Evolutionary conservation across 2,797 vertebrate species (phyloP), one percentile per base, ranked within the genome.

Genomic region (Mus minutoides): DNA sequence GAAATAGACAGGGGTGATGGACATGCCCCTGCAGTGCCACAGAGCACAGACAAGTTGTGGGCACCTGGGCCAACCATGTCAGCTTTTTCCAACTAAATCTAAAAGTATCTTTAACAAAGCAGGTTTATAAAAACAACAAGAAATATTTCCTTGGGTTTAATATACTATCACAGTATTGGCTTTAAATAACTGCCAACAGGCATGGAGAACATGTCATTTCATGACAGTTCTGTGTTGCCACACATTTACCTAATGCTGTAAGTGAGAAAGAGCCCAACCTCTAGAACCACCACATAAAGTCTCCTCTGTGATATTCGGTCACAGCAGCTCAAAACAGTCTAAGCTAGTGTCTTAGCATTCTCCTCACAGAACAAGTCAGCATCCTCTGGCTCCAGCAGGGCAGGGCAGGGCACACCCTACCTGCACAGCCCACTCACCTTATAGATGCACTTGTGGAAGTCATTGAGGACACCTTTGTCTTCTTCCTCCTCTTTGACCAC

Each of bases 371-470:
- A 31, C 13, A 19, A 29, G 54, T 6, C 67, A 31, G 5, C 24
- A 3, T 37, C 22, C 34, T 40, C 16, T 12, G 46, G n/a, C 60
- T 43, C 43, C n/a, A 12, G 22, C 40, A 60, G 29, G 19, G 56
- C 40, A 60, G 29, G 19, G 56, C 40, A 49, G 34, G 67, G n/a
- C 5, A 5, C 58, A 71, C 3, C 49, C 9, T 8, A 0, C 22
- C 31, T 7, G 3, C 62, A 12, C 17, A 46, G 60, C 43, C 13
- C 40, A 22, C 52, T 96, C 98, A 99, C 99, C 99, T 99, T 99
- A 98, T 99, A 99, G 98, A 99, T 99, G 99, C 99, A 99, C 98
- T 99, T 99, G 99, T 99, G 99, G 99, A 99, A 99, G 99, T 99
- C 99, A 19, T 98, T 99, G 97, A 99, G 99, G 98, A 99, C 97